A percentile compares a stretch with the other conserved stretches of the same genome.
phyloP scores from a whole-genome alignment of 2,888 invertebrate species.

The Alsophila aescularia region DNA sequence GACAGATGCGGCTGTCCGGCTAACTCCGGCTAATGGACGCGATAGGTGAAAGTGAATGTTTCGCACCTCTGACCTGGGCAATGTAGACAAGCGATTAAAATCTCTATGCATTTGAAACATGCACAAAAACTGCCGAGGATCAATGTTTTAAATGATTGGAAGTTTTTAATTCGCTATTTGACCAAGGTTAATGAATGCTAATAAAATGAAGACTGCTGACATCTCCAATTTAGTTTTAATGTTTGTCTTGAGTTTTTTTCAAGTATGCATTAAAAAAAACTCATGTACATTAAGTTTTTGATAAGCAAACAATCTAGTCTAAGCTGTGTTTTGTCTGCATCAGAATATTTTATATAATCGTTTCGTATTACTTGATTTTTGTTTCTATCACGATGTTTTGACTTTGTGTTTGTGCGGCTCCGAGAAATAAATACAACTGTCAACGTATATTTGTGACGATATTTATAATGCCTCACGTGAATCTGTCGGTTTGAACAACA shows the following conservation, averaged over 20 bases:
- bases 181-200: constrained; percentile 22
- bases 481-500: too few relatives aligned
- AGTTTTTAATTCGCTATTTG: constrained; percentile 13
- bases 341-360: too few relatives aligned
- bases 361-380: too few relatives aligned
- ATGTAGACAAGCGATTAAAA: constrained; percentile 22
- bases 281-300: too few relatives aligned
- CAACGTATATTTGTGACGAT: too few relatives aligned
- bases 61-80: constrained; percentile 69
- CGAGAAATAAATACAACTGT: too few relatives aligned
- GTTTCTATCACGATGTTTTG: too few relatives aligned
- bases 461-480: too few relatives aligned
- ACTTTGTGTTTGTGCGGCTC: too few relatives aligned
- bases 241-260: background rate
- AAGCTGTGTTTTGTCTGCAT: too few relatives aligned
- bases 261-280: too few relatives aligned
- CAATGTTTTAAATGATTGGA: constrained; percentile 13
- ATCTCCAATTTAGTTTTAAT: constrained; percentile 1
- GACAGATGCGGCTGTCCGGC: constrained; percentile 64
- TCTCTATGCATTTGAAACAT: constrained; percentile 24
- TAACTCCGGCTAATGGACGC: constrained; percentile 60
- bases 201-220: constrained; percentile 11
- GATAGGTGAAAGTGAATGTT: constrained; percentile 70
- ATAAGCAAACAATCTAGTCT: too few relatives aligned
- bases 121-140: constrained; percentile 18